Conservation (phyloP, 2,113 vertebrate species). For the Apaloderma vittatum region DNA sequence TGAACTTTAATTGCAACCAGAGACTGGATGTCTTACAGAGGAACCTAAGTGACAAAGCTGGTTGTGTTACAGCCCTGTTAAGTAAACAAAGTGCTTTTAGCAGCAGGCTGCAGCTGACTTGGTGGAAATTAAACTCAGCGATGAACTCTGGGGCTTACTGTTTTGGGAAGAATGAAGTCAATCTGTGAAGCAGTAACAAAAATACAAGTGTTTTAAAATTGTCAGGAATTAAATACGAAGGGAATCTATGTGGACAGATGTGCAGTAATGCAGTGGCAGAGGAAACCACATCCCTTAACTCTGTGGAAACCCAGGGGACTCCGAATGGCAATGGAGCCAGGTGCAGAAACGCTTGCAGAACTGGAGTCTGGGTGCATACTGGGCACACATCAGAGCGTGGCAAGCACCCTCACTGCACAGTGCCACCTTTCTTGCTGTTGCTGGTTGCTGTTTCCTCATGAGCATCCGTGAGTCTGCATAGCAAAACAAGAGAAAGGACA, state of each 20-base stretch:
- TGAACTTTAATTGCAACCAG: slow-evolving; percentile 17
- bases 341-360: fast-evolving
- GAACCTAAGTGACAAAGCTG: slow-evolving; percentile 2
- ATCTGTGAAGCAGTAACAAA: neutral
- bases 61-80: neutral
- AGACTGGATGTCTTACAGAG: neutral
- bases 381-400: fast-evolving
- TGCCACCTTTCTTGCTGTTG: neutral
- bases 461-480: neutral
- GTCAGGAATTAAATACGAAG: neutral
- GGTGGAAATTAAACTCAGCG: neutral
- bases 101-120: neutral
- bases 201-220: neutral
- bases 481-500: neutral
- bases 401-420: fast-evolving
- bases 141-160: neutral
- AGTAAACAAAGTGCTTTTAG: slow-evolving; percentile 21
- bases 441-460: neutral
- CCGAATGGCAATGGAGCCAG: fast-evolving
- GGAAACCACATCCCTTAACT: neutral
- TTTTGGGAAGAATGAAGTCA: neutral
- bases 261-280: neutral
- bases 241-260: neutral
- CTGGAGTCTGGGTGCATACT: fast-evolving
- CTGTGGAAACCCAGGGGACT: neutral